Conservation (phyloP, 37 sponge, comb jelly and placozoan genomes). For the Amphimedon queenslandica region DNA sequence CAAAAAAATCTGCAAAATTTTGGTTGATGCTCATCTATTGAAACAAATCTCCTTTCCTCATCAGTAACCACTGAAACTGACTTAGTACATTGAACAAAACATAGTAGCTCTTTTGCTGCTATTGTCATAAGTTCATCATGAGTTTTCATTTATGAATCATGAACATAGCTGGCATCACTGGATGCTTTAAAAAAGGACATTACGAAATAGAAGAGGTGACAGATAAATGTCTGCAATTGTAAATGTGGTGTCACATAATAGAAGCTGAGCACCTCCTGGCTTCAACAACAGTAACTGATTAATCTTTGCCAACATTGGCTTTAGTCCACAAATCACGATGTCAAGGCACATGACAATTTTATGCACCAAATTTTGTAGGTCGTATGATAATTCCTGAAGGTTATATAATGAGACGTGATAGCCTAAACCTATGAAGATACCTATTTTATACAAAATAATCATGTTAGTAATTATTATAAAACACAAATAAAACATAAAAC, state of each 20-base stretch:
- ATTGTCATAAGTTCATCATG: constrained; percentile 13
- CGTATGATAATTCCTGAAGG: constrained; percentile 51
- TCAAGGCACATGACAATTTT: constrained; percentile 38
- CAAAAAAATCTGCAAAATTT: constrained; percentile 8
- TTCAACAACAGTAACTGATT: constrained; percentile 11
- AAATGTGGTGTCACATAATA: constrained; percentile 40
- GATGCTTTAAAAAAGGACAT: constrained; percentile 23
- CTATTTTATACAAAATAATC: too few species aligned
- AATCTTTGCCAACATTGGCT: constrained; percentile 9
- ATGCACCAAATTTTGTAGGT: constrained; percentile 29
- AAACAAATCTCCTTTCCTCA: constrained; percentile 12
- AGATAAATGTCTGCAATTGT: constrained; percentile 45
- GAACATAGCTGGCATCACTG: constrained; percentile 12
- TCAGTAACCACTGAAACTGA: constrained; percentile 25
- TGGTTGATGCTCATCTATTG: constrained; percentile 2
- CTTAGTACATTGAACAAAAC: background rate
- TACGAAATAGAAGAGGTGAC: constrained; percentile 25
- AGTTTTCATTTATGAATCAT: constrained; percentile 26
- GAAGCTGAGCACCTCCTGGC: constrained; percentile 2
- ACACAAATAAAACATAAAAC: too few species aligned
- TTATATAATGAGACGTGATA: constrained; percentile 49
- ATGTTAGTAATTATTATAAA: too few species aligned
- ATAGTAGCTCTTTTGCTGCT: background rate
- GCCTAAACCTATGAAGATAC: background rate
- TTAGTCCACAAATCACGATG: constrained; percentile 10